A percentile compares a stretch with the other conserved stretches of the same genome.
These are phyloP conservation scores for Drosophila insularis DNA, from an alignment of 1,140 invertebrate genomes.

Conservation along the genomic window DNA sequence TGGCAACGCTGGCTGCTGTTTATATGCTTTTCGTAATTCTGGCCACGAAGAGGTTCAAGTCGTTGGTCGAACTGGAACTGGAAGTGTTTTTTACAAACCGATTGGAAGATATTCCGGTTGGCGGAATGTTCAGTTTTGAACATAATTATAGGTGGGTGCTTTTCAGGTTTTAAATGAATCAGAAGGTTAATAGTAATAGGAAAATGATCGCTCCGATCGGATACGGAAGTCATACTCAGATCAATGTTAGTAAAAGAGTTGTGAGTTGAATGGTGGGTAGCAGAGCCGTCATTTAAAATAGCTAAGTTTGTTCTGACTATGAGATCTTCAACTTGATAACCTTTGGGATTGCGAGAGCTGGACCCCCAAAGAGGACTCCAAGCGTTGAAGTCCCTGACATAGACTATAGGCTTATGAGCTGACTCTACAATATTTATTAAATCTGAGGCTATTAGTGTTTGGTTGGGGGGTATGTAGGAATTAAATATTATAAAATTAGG, in stretches of 20 bases:
- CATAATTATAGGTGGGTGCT: no score
- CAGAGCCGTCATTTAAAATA: conserved; percentile 19
- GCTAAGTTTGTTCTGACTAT: conserved; percentile 8
- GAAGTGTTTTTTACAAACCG: no score
- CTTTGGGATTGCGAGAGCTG: conserved; percentile 9
- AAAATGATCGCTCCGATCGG: conserved; percentile 19
- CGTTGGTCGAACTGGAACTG: conserved; percentile 8
- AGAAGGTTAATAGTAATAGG: background rate
- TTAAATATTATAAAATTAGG: conserved; percentile 25
- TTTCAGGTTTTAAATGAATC: no score
- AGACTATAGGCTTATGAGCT: conserved; percentile 2
- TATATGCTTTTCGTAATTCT: conserved; percentile 25
- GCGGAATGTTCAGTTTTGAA: no score
- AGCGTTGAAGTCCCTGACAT: conserved; percentile 27
- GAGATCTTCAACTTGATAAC: conserved; percentile 26
- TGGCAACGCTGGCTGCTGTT: conserved; percentile 2
- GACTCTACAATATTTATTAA: conserved; percentile 14
- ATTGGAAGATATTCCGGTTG: no score
- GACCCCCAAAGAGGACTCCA: conserved; percentile 24
- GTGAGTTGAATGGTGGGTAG: conserved; percentile 12
- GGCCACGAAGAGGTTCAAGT: conserved; percentile 19
- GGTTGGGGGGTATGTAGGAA: conserved; percentile 20
- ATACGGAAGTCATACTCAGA: conserved; percentile 16
- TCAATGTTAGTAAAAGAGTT: conserved; percentile 16
- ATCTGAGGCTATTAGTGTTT: conserved; percentile 10